phyloP scores from a whole-genome alignment of 1,140 invertebrate genomes.

The Meteorus sp. region DNA sequence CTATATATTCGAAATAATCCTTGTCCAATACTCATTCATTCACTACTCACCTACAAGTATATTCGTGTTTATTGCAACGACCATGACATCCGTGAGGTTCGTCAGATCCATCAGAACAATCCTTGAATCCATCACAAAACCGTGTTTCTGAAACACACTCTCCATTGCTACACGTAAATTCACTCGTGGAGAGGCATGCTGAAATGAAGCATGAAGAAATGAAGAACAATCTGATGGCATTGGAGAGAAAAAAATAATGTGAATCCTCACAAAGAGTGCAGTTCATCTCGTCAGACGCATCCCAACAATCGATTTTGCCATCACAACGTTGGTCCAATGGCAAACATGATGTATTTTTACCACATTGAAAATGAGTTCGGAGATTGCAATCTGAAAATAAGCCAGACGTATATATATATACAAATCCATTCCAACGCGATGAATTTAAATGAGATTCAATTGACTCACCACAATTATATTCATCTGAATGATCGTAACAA shows the following conservation, averaged over 20 bases:
- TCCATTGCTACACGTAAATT: slow-evolving; percentile 66
- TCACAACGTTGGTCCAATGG: slow-evolving; percentile 70
- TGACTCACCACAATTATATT: slow-evolving; percentile 72
- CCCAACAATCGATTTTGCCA: slow-evolving; percentile 78
- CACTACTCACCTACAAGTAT: slow-evolving; percentile 58
- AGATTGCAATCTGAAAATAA: slow-evolving; percentile 60
- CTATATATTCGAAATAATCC: slow-evolving; percentile 3
- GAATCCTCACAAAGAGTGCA: slow-evolving; percentile 67
- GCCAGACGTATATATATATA: neutral
- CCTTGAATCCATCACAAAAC: slow-evolving; percentile 67
- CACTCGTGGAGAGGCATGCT: slow-evolving; percentile 56
- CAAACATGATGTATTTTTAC: slow-evolving; percentile 75
- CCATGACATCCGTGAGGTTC: slow-evolving; percentile 66
- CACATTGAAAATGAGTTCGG: slow-evolving; percentile 74
- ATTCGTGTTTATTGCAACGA: slow-evolving; percentile 61
- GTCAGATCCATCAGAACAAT: slow-evolving; percentile 71
- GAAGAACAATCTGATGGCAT: neutral
- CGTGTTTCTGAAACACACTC: slow-evolving; percentile 64
- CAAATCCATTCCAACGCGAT: neutral
- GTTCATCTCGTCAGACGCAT: slow-evolving; percentile 77
- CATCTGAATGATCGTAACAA: slow-evolving; percentile 80
- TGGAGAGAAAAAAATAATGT: slow-evolving; percentile 10
- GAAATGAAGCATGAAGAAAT: slow-evolving; percentile 27
- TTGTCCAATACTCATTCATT: too few species aligned
- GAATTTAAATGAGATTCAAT: neutral